Conservation (phyloP, 2,888 invertebrate species). For the Eristalis arbustorum region DNA sequence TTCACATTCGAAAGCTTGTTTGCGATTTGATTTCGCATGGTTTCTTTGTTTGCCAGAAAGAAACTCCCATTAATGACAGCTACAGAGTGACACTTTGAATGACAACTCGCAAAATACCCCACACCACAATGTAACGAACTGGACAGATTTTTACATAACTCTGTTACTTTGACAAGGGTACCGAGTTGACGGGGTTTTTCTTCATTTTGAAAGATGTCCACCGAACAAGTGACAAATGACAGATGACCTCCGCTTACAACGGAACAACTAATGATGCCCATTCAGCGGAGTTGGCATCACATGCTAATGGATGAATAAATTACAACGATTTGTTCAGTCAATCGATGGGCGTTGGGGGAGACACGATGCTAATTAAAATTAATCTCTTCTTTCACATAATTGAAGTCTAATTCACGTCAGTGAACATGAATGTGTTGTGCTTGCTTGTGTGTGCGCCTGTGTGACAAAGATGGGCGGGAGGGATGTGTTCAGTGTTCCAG, state of each 20-base stretch:
- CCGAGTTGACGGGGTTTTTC: too few species aligned
- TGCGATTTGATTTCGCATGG: too few species aligned
- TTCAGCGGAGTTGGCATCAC: background rate
- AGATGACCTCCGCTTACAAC: background rate
- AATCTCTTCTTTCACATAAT: conserved; percentile 25
- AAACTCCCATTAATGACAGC: conserved; percentile 21
- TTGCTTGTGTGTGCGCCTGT: conserved; percentile 5
- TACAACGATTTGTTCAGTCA: background rate
- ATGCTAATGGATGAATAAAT: background rate
- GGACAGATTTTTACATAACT: conserved; percentile 14
- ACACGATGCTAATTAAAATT: conserved; percentile 19
- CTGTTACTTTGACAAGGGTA: background rate
- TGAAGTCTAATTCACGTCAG: conserved; percentile 10
- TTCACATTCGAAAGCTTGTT: background rate
- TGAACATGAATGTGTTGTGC: background rate
- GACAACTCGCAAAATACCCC: conserved; percentile 56
- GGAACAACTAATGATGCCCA: background rate
- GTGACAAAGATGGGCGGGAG: background rate
- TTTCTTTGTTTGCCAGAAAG: too few species aligned
- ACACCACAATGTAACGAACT: conserved; percentile 24
- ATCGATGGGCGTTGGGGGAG: background rate
- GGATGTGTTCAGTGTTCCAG: background rate
- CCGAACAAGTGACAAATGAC: background rate
- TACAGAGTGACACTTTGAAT: conserved; percentile 58
- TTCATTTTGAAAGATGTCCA: background rate